Evolutionary conservation across 2,797 vertebrate species (phyloP), one percentile per base, ranked within the genome.

Genomic region (Crenuchus spilurus): DNA sequence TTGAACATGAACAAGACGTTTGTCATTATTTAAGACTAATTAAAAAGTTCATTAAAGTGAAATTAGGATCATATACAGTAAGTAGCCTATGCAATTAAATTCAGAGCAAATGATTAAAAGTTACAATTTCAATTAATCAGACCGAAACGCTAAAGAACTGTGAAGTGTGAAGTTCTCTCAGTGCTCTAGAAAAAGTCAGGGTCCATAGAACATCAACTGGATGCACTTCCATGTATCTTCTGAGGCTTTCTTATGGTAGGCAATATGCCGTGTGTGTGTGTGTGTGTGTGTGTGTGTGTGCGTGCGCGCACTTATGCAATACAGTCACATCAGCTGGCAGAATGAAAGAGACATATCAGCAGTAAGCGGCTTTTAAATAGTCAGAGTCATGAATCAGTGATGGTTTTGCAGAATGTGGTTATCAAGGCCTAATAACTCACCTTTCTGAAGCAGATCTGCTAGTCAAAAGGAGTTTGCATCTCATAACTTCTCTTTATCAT

Each of bases 31-130:
- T 37, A 67, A 49, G 52, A 26, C 54, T 81, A 41, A 78, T 72
- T 69, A 54, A 69, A 72, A 78, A 48, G 68, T 75, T 69, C 42
- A 78, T 81, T 73, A 66, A 72, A 70, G 28, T 48, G 13, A 49
- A 74, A 69, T 68, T 63, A 67, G 31, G 20, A 37, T 41, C 24
- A 49, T 14, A 33, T 70, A 72, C 77, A 30, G 52, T 64, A 70
- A 70, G 62, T 41, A 66, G 60, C n/a, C 31, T 37, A 28, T 18
- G 52, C 10, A 75, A 48, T 77, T 61, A 57, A 77, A 61, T 39
- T 22, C 65, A 26, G 37, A 55, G 11, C 60, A 68, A 20, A 68
- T 60, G 37, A 64, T 63, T 41, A 68, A 62, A 54, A 61, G 3
- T 1, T 52, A 30, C 18, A 18, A 49, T 52, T 16, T 51, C 24